A percentile compares a stretch with the other conserved stretches of the same genome.
phyloP scores from a whole-genome alignment of 1,140 invertebrate genomes.

The Oedothorax gibbosus region DNA sequence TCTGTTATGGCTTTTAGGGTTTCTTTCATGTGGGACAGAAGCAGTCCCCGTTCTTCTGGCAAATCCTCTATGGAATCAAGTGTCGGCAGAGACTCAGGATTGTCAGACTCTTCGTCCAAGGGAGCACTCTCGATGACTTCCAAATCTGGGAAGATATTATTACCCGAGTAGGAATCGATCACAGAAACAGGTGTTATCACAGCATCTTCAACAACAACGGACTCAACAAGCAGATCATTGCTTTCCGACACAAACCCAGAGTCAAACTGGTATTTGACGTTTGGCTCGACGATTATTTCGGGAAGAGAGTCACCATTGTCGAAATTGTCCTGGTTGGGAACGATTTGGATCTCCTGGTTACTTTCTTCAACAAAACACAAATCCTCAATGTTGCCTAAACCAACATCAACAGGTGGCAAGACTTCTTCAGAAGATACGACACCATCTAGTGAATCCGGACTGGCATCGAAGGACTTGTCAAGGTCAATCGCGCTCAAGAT shows the following conservation, averaged over 20 bases:
- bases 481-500: too few species aligned
- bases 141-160: constrained; percentile 20
- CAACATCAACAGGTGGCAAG: too few species aligned
- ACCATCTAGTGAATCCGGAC: too few species aligned
- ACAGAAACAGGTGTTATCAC: constrained; percentile 41
- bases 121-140: constrained; percentile 1
- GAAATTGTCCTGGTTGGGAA: not conserved
- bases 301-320: constrained; percentile 28
- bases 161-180: not conserved
- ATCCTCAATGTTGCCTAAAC: too few species aligned
- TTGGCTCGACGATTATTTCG: not conserved
- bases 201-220: constrained; percentile 4
- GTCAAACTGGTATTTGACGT: constrained; percentile 50
- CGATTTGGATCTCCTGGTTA: too few species aligned
- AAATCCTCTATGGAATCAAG: constrained; percentile 17
- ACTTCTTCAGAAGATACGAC: too few species aligned
- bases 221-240: constrained; percentile 30
- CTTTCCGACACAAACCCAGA: constrained; percentile 51
- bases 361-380: too few species aligned
- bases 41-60: not conserved
- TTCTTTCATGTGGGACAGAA: constrained; percentile 33
- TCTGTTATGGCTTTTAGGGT: constrained; percentile 48
- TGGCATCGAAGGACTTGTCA: too few species aligned
- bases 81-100: constrained; percentile 1
- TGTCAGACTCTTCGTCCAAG: not conserved